Evolutionary conservation across 1,140 invertebrate species (phyloP), one percentile per base, ranked within the genome.

Genomic region (Aphelenchoides besseyi): DNA sequence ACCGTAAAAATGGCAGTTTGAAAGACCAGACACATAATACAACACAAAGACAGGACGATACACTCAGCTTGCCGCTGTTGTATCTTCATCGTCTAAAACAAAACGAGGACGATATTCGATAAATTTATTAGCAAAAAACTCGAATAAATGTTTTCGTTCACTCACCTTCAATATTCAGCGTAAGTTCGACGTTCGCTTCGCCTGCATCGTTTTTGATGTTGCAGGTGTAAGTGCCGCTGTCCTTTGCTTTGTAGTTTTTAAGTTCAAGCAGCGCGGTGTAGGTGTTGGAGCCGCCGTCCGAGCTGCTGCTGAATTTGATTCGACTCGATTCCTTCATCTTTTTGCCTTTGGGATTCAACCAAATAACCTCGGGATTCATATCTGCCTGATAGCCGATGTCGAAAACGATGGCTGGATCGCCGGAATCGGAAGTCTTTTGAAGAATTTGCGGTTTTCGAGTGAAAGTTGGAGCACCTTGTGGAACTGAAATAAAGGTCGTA

Each of bases 121-220:
- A 23, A 48, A 48, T 23, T 12, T 48, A 23, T 23, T 23, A 48
- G 23, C 41, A 12, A 48, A 48, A n/a, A 48, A 48, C 41, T 16
- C 41, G 23, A 48, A 48, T 23, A 48, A 48, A 12, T 23, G 12
- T 23, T 23, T 12, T 23, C 12, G 41, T 48, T 48, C 41, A 48
- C 41, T 12, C 23, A 87, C 88, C 92, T 87, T 96, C 93, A 85
- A 98, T 97, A 86, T 98, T 98, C 57, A 98, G 87, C 84, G 96
- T 97, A 3, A 98, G 88, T 87, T 97, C 98, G 48, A 96, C 96
- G 86, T 97, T 98, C 74, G 93, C 94, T 88, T 98, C 95, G 63
- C 96, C 96, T 84, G 90, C 92, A 85, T 95, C 93, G 85, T 98
- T 98, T 85, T 92, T 90, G 8, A 97, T 94, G 85, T 95, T 91